These are phyloP conservation scores for Neuroterus valhalla DNA, from an alignment of 1,140 invertebrate species.

Conservation along the genomic window DNA sequence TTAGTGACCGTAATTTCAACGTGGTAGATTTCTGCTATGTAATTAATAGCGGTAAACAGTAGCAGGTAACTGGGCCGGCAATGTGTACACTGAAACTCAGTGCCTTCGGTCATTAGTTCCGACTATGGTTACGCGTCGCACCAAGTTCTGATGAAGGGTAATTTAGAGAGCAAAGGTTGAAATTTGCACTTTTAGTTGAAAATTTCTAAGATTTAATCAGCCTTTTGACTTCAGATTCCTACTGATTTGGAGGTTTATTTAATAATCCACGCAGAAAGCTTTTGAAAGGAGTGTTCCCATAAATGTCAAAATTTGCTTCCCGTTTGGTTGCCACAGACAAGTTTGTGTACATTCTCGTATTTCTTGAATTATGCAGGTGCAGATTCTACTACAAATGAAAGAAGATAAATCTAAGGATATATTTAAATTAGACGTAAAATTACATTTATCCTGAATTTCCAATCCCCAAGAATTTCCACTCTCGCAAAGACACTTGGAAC, in stretches of 20 bases:
- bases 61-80: constrained; percentile 1
- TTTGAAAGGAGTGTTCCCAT: neutral
- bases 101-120: constrained; percentile 15
- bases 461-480: no score
- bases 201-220: neutral
- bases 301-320: neutral
- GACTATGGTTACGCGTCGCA: neutral
- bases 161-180: neutral
- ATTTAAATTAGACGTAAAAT: no score
- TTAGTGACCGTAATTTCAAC: neutral
- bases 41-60: constrained; percentile 14
- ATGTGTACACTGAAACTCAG: constrained; percentile 12
- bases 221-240: no score
- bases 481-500: no score
- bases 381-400: no score
- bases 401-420: no score
- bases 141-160: neutral
- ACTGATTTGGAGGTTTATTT: no score
- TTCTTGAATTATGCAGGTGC: no score
- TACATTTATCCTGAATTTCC: no score
- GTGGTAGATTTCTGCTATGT: neutral
- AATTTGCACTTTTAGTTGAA: neutral
- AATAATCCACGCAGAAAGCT: no score
- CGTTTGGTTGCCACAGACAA: no score
- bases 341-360: no score